These are phyloP conservation scores for Drosophila anomelani DNA, from an alignment of 2,888 invertebrate species.

Conservation along the genomic window DNA sequence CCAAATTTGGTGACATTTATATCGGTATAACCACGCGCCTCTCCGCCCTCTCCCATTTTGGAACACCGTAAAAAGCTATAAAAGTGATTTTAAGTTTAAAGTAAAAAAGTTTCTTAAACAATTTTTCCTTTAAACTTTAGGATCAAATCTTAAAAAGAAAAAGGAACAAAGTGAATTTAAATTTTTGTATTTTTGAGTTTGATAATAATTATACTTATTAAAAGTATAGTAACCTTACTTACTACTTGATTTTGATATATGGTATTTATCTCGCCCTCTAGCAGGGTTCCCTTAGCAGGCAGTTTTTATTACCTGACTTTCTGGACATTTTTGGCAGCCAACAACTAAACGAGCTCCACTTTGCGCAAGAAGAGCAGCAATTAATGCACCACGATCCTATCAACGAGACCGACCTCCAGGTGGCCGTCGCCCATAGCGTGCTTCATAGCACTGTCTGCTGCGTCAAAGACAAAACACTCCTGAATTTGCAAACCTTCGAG, in stretches of 20 bases:
- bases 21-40: no score
- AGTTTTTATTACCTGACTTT: slow-evolving; percentile 80
- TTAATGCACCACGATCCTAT: slow-evolving; percentile 73
- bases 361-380: slow-evolving; percentile 66
- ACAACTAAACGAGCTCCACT: slow-evolving; percentile 65
- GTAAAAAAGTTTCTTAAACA: no score
- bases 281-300: slow-evolving; percentile 40
- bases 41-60: no score
- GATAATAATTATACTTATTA: neutral
- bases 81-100: no score
- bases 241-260: neutral
- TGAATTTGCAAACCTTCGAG: slow-evolving; percentile 88
- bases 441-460: slow-evolving; percentile 89
- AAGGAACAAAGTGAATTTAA: no score
- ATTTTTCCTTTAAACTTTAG: no score
- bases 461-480: slow-evolving; percentile 87
- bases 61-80: no score
- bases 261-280: neutral
- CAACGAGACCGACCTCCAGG: slow-evolving; percentile 74
- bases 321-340: slow-evolving; percentile 78
- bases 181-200: neutral
- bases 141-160: no score
- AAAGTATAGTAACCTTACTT: neutral
- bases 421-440: slow-evolving; percentile 81
- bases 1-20: no score